Conservation (phyloP, 2,797 vertebrate species). For the Kryptolebias ocellatus region DNA sequence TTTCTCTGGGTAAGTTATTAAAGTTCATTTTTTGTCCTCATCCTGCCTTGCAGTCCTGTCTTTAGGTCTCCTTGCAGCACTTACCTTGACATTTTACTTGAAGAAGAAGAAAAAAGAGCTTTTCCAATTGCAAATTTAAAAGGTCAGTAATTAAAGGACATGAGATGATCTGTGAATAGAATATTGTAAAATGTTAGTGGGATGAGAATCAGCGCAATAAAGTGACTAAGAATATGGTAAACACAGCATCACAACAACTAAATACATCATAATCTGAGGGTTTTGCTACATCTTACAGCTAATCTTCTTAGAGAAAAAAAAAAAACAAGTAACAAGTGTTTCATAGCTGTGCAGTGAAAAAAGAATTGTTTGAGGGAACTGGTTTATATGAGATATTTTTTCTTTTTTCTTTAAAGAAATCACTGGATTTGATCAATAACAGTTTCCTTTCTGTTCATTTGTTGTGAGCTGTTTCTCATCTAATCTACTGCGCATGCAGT, state of each 20-base stretch:
- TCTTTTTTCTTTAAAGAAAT: conserved; percentile 3
- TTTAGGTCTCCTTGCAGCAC: neutral
- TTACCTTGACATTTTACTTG: neutral
- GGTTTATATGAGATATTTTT: neutral
- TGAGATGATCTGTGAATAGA: conserved; percentile 28
- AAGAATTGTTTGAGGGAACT: conserved; percentile 30
- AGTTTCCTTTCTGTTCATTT: neutral
- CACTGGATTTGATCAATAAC: neutral
- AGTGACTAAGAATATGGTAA: conserved; percentile 44
- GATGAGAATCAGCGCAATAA: conserved; percentile 49
- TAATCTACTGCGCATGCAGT: neutral
- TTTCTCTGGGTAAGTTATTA: neutral
- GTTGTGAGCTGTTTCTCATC: neutral
- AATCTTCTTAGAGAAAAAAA: conserved; percentile 51
- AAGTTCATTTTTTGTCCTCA: neutral
- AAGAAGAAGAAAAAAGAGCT: neutral
- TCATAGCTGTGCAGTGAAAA: conserved; percentile 32
- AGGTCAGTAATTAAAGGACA: conserved; percentile 34
- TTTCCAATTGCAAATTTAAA: conserved; percentile 28
- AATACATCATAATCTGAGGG: conserved; percentile 46
- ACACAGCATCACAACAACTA: conserved; percentile 39
- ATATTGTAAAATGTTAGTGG: conserved; percentile 32
- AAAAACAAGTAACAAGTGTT: conserved; percentile 36
- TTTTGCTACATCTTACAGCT: conserved; percentile 52
- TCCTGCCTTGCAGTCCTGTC: neutral